A percentile compares a stretch with the other conserved stretches of the same genome.
These are phyloP conservation scores for Leucoraja ocellata DNA, from an alignment of 2,797 vertebrate genomes.

Conservation along the genomic window DNA sequence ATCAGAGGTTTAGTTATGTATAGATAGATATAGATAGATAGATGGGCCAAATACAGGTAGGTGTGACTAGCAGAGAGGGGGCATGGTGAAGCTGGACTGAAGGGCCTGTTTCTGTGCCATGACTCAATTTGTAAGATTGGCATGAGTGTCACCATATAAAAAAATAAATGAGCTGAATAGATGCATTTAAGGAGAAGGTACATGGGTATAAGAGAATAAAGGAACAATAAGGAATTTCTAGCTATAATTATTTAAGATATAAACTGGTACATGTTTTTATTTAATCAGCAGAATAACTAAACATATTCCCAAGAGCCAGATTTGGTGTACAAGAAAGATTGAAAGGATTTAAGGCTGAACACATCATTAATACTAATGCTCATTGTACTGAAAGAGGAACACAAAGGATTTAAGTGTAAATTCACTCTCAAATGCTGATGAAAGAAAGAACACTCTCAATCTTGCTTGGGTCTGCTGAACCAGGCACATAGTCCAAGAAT, in stretches of 20 bases:
- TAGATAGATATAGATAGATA: too few relatives aligned
- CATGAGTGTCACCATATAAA: neutral
- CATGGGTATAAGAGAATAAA: neutral
- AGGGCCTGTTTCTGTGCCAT: too few relatives aligned
- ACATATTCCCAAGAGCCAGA: neutral
- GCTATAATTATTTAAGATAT: neutral
- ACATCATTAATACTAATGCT: neutral
- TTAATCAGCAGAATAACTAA: neutral
- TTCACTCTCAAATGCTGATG: neutral
- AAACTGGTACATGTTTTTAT: neutral
- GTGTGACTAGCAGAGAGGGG: too few relatives aligned
- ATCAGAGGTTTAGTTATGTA: too few relatives aligned
- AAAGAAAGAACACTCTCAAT: neutral
- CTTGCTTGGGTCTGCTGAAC: neutral
- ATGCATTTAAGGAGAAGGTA: neutral
- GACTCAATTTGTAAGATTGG: too few relatives aligned
- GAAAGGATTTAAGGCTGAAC: conserved; percentile 1
- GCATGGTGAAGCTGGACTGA: too few relatives aligned
- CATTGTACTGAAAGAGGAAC: neutral
- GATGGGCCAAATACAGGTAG: too few relatives aligned
- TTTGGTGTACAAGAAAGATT: conserved; percentile 1
- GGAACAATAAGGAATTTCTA: neutral
- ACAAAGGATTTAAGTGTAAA: neutral
- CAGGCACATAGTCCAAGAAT: neutral
- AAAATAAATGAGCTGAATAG: neutral